These are phyloP conservation scores for Bolinopsis microptera DNA, from an alignment of 37 sponge, comb jelly and placozoan genomes.

Conservation along the genomic window DNA sequence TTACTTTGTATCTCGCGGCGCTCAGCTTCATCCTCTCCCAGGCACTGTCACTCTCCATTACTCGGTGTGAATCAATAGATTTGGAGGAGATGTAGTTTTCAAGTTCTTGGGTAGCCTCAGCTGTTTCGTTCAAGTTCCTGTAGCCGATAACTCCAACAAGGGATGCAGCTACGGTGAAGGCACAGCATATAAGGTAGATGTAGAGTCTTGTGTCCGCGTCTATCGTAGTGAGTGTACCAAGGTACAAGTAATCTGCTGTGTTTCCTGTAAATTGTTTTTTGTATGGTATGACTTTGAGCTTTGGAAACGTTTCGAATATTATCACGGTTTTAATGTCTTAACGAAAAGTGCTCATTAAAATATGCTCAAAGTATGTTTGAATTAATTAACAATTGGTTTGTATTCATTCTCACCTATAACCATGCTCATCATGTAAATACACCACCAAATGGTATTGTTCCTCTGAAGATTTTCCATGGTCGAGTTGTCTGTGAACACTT, in stretches of 20 bases:
- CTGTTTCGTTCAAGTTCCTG: not conserved
- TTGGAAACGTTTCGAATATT: too few relatives aligned
- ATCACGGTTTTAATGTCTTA: too few relatives aligned
- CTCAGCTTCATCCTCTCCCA: not conserved
- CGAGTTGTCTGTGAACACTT: constrained; percentile 7
- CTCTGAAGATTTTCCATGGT: not conserved
- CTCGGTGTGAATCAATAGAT: not conserved
- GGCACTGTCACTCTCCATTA: not conserved
- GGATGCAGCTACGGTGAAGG: not conserved
- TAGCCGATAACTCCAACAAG: not conserved
- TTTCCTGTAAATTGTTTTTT: not conserved
- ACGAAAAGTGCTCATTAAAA: too few relatives aligned
- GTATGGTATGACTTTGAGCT: too few relatives aligned
- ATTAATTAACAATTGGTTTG: too few relatives aligned
- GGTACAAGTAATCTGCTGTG: constrained; percentile 7
- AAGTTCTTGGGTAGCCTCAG: not conserved
- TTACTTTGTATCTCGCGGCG: too few relatives aligned
- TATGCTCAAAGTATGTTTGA: not conserved
- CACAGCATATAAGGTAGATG: constrained; percentile 28
- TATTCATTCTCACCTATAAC: constrained; percentile 29
- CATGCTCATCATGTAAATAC: constrained; percentile 22
- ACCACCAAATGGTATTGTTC: constrained; percentile 13
- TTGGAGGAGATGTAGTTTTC: not conserved
- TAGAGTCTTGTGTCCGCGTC: not conserved
- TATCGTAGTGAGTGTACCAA: not conserved